Conservation (phyloP, 2,888 invertebrate genomes). For the Onchidella celtica region DNA sequence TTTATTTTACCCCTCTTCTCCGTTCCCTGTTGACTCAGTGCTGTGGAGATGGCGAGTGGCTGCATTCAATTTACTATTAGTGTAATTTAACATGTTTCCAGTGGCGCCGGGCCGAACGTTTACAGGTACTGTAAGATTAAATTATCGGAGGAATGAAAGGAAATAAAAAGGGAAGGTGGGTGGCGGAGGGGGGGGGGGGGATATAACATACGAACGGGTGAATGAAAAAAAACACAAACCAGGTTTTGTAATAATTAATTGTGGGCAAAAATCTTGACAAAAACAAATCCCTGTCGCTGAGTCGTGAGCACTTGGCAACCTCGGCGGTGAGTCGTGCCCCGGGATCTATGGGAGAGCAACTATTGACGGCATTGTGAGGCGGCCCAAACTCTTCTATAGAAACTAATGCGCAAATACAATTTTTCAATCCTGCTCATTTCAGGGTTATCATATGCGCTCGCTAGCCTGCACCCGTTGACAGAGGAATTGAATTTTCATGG, state of each 20-base stretch:
- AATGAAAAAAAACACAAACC: no score
- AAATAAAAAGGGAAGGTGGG: no score
- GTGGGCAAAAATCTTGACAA: no score
- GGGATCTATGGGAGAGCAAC: background rate
- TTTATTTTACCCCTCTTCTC: no score
- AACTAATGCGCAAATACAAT: constrained; percentile 29
- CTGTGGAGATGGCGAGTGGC: no score
- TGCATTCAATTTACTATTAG: background rate
- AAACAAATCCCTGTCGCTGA: background rate
- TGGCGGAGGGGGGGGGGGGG: no score
- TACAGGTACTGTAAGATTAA: no score
- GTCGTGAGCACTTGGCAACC: background rate
- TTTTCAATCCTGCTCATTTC: constrained; percentile 34
- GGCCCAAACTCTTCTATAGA: constrained; percentile 2
- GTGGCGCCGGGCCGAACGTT: background rate
- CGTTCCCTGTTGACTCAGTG: no score
- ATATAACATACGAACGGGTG: no score
- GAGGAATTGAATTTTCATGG: constrained; percentile 39
- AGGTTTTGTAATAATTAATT: no score
- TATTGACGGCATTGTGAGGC: constrained; percentile 8
- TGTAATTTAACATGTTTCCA: constrained; percentile 8
- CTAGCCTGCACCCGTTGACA: constrained; percentile 38
- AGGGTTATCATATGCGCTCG: constrained; percentile 12
- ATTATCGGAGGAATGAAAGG: no score
- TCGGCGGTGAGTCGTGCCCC: background rate